A percentile compares a stretch with the other conserved stretches of the same genome.
These are phyloP conservation scores for Hipparchia sbordonii DNA, from an alignment of 2,888 invertebrate species.

Conservation along the genomic window DNA sequence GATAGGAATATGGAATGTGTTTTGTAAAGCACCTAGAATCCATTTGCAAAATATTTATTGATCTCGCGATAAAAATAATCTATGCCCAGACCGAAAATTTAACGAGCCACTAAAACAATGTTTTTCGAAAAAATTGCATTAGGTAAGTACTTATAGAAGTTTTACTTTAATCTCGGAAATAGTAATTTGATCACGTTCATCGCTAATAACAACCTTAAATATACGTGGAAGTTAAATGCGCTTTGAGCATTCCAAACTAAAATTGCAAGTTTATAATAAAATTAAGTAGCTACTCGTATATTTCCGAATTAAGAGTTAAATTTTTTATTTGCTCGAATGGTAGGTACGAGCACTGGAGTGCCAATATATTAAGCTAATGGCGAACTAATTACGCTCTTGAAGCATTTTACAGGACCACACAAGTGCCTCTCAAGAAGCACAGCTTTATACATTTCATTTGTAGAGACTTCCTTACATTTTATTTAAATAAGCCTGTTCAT, in stretches of 20 bases:
- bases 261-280: conserved; percentile 52
- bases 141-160: not conserved
- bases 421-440: conserved; percentile 66
- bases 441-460: conserved; percentile 47
- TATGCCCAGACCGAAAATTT: not conserved
- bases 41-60: not conserved
- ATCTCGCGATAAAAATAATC: not conserved
- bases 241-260: conserved; percentile 46
- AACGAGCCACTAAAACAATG: not conserved
- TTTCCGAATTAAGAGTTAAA: conserved; percentile 52
- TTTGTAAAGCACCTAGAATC: not conserved
- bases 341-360: conserved; percentile 54
- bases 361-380: conserved; percentile 74
- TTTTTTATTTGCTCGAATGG: conserved; percentile 58
- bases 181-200: conserved; percentile 25
- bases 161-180: conserved; percentile 13
- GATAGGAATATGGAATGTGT: conserved; percentile 4
- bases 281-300: conserved; percentile 44
- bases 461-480: conserved; percentile 39
- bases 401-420: conserved; percentile 65
- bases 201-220: conserved; percentile 29
- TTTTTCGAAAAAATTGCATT: not conserved
- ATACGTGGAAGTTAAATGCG: conserved; percentile 39
- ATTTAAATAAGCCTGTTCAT: conserved; percentile 29
- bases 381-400: conserved; percentile 72